Base-by-base conservation (phyloP, 2,797 vertebrate species). In the Yasuhikotakia modesta region DNA sequence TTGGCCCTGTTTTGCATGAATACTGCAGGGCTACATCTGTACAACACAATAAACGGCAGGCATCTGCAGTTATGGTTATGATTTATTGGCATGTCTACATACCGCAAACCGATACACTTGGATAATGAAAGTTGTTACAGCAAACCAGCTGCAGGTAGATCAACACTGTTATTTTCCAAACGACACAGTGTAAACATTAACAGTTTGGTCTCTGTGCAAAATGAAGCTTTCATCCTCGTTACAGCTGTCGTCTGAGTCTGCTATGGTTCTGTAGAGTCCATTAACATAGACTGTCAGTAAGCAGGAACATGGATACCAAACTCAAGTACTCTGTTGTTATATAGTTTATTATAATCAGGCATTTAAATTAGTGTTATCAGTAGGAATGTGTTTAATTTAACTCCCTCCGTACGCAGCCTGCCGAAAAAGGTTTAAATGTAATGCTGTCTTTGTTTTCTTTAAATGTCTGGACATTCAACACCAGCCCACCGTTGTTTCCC, bases 1-100 rank as follows among this genome's bases (percentile, higher is more conserved):
- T 90, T 86, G 85, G 87, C 89, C 86, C 86, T 80, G 76, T 85
- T 90, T 89, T 86, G 89, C 87, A 83, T 85, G 87, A 88, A 70
- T 22, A 90, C 87, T 85, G 83, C 76, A 83, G 80, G 85, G 87
- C 86, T 82, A 88, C 85, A 73, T 83, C 76, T 77, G 81, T 85
- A 63, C 24, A 45, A 80, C 84, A 84, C 85, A 82, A 87, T 50
- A 55, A 70, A 82, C 72, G n/a, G 24, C 65, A 78, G 84, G 84
- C 85, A 72, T 83, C 84, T 89, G 73, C 80, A 83, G 79, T 80
- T 78, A 63, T 43, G 45, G 30, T 61, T 82, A 78, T 88, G 83
- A 91, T 91, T 90, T 83, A 88, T 83, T 70, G 77, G 52, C 61
- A 65, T 71, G 32, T 84, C 79, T 87, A 84, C 82, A 83, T 83